Percentiles rank a stretch among this genome's conserved stretches.
These are phyloP conservation scores for Heliconius eleuchia DNA, from an alignment of 1,140 invertebrate species.

Conservation along the genomic window DNA sequence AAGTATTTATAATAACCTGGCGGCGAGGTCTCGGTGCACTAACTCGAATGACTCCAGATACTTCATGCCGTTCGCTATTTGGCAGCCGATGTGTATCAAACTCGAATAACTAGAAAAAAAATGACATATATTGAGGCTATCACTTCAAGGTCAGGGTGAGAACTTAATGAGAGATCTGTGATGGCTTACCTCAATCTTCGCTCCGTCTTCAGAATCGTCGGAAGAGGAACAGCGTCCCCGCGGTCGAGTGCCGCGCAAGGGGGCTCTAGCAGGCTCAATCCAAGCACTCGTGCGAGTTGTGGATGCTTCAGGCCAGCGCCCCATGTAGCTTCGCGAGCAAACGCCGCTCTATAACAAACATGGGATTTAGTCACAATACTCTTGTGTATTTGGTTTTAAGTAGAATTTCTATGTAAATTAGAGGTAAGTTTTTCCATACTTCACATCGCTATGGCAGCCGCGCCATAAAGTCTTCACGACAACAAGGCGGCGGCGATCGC, in stretches of 20 bases:
- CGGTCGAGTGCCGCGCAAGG: slow-evolving; percentile 93
- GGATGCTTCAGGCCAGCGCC: slow-evolving; percentile 90
- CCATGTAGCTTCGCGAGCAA: slow-evolving; percentile 91
- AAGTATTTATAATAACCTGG: slow-evolving; percentile 82
- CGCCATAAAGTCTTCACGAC: slow-evolving; percentile 75
- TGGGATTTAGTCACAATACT: not conserved
- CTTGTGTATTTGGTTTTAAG: not conserved
- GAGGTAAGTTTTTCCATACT: slow-evolving; percentile 45
- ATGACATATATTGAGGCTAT: not conserved
- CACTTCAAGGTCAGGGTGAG: not conserved
- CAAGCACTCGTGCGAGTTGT: slow-evolving; percentile 91
- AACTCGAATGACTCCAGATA: slow-evolving; percentile 89
- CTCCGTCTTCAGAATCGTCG: slow-evolving; percentile 84
- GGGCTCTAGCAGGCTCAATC: slow-evolving; percentile 91
- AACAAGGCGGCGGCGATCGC: slow-evolving; percentile 63
- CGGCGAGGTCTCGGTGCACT: slow-evolving; percentile 89
- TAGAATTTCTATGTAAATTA: not conserved
- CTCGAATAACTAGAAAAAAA: slow-evolving; percentile 86
- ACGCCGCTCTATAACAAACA: slow-evolving; percentile 84
- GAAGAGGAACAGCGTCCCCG: slow-evolving; percentile 91
- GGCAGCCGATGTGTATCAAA: slow-evolving; percentile 90
- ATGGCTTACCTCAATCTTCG: not conserved
- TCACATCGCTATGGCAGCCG: slow-evolving; percentile 76
- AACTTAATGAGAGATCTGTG: not conserved
- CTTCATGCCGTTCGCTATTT: slow-evolving; percentile 94